Base-by-base conservation (phyloP, 2,797 vertebrate genomes). In the Macroramphosus scolopax region DNA sequence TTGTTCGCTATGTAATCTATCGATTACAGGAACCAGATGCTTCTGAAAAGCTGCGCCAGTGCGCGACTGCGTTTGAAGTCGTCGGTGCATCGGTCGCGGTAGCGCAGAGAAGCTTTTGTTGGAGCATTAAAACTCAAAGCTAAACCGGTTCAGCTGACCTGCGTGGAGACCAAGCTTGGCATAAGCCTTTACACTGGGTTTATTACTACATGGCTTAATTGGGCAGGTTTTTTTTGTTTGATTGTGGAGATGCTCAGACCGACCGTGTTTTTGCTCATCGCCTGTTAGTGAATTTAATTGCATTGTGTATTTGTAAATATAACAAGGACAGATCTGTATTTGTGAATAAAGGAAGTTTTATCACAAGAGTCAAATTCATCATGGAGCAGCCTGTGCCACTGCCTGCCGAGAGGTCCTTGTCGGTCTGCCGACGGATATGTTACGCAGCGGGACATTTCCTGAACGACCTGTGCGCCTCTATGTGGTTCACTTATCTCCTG, bases 401-500 rank as follows among this genome's bases (percentile, higher is more conserved):
- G n/a, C n/a, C n/a, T 3, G 47, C 67, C 1, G 55, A 17, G 13
- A 50, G 52, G 8, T 58, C 67, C 17, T 50, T 94, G 35, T 46
- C 87, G 0, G 14, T 84, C n/a, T 68, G 30, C 24, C 54, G 75
- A 48, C 84, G 90, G 15, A 10, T 94, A n/a, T 84, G 89, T 78
- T 94, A 85, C 52, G 78, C 93, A 0, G 85, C 82, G 36, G 94
- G 91, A 0, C 92, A 92, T 53, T 92, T 92, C 61, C 83, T 93
- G 0, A 94, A 95, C 64, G 92, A 94, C 65, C 75, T 95, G 38
- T 93, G 92, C 78, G 92, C 92, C 1, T 92, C 91, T 4, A 90
- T 94, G 83, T 95, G 93, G 92, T 95, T 92, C 85, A 93, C 92
- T 1, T 95, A 94, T 52, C 78, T 95, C 64, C 82, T 95, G 72